Conservation (phyloP, 2,888 invertebrate species). For the Euphydryas editha region DNA sequence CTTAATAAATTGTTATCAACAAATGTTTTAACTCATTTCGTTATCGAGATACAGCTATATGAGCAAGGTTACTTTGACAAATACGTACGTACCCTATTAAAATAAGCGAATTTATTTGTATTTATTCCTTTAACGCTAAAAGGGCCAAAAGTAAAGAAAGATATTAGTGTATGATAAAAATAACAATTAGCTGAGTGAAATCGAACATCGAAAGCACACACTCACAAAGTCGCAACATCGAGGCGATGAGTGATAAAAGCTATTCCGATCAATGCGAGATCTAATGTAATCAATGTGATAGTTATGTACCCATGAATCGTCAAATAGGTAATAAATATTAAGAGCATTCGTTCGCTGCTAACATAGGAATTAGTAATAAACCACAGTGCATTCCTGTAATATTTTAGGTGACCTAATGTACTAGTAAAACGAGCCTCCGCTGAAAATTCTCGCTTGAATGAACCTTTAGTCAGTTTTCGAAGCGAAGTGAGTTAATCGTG, state of each 20-base stretch:
- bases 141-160: conserved; percentile 20
- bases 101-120: conserved; percentile 9
- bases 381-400: not conserved
- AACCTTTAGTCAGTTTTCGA: conserved; percentile 28
- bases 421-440: conserved; percentile 12
- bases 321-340: conserved; percentile 6
- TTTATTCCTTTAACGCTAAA: conserved; percentile 23
- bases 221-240: conserved; percentile 13
- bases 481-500: conserved; percentile 48
- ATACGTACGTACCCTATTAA: conserved; percentile 22
- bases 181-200: conserved; percentile 25
- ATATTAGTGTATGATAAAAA: conserved; percentile 29
- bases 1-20: conserved; percentile 33
- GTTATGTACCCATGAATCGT: conserved; percentile 16
- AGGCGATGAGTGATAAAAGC: not conserved
- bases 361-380: conserved; percentile 18
- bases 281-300: conserved; percentile 30
- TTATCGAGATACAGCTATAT: conserved; percentile 45
- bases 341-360: conserved; percentile 17
- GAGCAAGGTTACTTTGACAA: conserved; percentile 41
- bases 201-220: conserved; percentile 13
- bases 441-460: conserved; percentile 3
- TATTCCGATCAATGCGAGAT: conserved; percentile 1
- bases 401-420: conserved; percentile 16
- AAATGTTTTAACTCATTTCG: conserved; percentile 43